phyloP scores from a whole-genome alignment of 2,888 invertebrate species.

The Ceriagrion tenellum region DNA sequence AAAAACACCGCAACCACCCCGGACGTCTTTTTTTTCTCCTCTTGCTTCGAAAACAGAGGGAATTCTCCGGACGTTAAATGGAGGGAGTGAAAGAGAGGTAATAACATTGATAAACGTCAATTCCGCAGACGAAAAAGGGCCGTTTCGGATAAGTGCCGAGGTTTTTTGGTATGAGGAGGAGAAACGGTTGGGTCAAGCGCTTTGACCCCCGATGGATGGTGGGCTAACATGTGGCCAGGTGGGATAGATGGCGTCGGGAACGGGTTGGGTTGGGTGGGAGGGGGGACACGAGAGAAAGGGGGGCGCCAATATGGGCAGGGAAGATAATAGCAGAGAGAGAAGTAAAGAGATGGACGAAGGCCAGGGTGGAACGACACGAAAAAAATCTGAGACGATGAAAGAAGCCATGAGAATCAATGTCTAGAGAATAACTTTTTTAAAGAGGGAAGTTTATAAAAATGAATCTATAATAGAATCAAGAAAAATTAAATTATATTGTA shows the following conservation, averaged over 20 bases:
- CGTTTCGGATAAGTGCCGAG: slow-evolving; percentile 51
- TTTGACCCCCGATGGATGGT: slow-evolving; percentile 43
- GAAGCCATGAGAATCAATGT: too few species aligned
- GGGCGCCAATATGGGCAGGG: background rate
- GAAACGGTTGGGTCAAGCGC: slow-evolving; percentile 61
- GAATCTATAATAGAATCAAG: background rate
- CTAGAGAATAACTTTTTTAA: background rate
- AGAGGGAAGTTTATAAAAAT: background rate
- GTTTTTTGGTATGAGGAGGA: slow-evolving; percentile 43
- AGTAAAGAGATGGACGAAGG: background rate
- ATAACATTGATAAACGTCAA: slow-evolving; percentile 49
- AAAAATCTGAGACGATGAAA: background rate
- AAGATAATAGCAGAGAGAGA: background rate
- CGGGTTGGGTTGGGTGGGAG: background rate
- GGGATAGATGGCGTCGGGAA: background rate
- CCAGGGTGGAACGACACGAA: background rate
- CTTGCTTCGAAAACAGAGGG: slow-evolving; percentile 23
- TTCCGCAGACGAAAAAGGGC: slow-evolving; percentile 38
- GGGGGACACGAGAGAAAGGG: background rate
- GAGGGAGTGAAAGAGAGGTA: slow-evolving; percentile 45
- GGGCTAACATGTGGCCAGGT: background rate
- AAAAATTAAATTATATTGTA: too few species aligned
- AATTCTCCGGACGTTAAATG: background rate
- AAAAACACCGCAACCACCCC: slow-evolving; percentile 8
- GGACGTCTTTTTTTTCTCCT: background rate